Base-by-base conservation (phyloP, 53 echinoderm and acorn worm species). In the Patiria pectinifera region DNA sequence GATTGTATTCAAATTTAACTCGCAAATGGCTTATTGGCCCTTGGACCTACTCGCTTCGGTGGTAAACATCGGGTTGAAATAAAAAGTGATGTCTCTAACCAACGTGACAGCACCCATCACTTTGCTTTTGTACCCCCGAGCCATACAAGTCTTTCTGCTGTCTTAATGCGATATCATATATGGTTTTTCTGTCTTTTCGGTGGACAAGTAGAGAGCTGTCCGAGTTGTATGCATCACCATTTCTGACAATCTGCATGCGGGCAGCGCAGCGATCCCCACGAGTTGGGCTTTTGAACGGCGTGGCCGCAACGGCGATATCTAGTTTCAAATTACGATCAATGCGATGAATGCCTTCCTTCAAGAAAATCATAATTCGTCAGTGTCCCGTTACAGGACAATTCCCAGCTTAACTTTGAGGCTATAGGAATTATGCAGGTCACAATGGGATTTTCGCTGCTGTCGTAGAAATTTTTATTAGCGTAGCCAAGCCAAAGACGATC, bases 81-180 rank as follows among this genome's bases (percentile, higher is more conserved):
- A 21, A 15, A 70, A 15, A 70, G 19, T 2, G 8, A 62, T 12
- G 84, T 35, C 1, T 35, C 35, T 35, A 35, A 61, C 35, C 15
- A 44, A 84, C 26, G 26, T 84, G 84, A 43, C 62, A 62, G 84
- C 62, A 44, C 62, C 62, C 15, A 44, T 84, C 84, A 84, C 23
- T 25, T 84, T 62, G 12, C 26, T 18, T 15, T 62, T 35, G 35
- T 24, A 62, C 84, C 84, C 84, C 43, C 13, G 84, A 62, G 84
- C 62, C 84, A 84, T 11, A 62, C 26, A 44, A 62, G 23, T 43
- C 44, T 2, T n/a, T 59, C 60, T 35, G 25, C 43, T 44, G 18
- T 25, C 13, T 62, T 84, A 8, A 16, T 84, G 2, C 66, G 4
- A 4, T 18, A 18, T 13, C 70, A 21, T 70, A 70, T 70, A 2